Percentiles rank a stretch among this genome's conserved stretches.
These are phyloP conservation scores for Pyrrhia umbra DNA, from an alignment of 2,888 invertebrate genomes.

Conservation along the genomic window DNA sequence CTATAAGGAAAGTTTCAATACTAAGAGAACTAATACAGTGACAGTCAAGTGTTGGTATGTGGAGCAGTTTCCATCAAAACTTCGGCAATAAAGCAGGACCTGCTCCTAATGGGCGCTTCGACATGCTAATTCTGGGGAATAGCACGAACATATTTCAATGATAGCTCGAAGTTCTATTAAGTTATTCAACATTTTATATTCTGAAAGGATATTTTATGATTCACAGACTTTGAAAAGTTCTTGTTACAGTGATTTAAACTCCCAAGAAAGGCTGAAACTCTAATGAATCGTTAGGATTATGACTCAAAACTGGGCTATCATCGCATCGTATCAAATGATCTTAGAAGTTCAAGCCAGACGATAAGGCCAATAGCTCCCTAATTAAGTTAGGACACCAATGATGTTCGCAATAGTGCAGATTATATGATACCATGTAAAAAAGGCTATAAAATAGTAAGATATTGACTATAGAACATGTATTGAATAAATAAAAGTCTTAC, in stretches of 20 bases:
- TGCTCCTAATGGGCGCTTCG: constrained; percentile 14
- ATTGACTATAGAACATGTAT: not conserved
- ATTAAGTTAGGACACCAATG: not conserved
- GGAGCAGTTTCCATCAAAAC: constrained; percentile 37
- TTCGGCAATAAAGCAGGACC: constrained; percentile 52
- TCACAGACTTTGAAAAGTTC: constrained; percentile 25
- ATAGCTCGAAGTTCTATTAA: constrained; percentile 35
- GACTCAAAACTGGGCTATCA: not conserved
- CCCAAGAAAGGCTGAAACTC: not conserved
- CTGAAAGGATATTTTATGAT: constrained; percentile 13
- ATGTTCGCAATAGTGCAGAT: not conserved
- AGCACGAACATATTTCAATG: constrained; percentile 41
- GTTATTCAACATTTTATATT: constrained; percentile 32
- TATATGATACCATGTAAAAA: not conserved
- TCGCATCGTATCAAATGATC: constrained; percentile 17
- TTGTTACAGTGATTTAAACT: constrained; percentile 6
- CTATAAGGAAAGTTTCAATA: constrained; percentile 28
- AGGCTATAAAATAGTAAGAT: not conserved
- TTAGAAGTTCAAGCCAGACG: constrained; percentile 2
- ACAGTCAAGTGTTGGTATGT: constrained; percentile 40
- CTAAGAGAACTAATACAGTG: constrained; percentile 38
- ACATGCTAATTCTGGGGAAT: constrained; percentile 35
- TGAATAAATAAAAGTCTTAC: not conserved
- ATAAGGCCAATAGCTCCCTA: not conserved
- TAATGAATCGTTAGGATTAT: not conserved